A percentile compares a stretch with the other conserved stretches of the same genome.
Conservation (phyloP, 2,113 vertebrate genomes). For the Aleadryas rufinucha region DNA sequence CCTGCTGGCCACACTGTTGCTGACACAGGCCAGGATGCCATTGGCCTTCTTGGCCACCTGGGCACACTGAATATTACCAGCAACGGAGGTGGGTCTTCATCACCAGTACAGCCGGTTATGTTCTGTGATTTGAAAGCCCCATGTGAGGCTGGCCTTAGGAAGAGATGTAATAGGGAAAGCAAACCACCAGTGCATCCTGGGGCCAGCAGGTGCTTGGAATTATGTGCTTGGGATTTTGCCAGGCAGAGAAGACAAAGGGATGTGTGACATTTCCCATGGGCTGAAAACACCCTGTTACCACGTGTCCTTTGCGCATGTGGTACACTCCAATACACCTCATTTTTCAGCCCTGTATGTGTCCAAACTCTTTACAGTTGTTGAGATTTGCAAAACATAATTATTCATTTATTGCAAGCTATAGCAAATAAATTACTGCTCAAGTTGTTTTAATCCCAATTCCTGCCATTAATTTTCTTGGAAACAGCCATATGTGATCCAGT, state of each 20-base stretch:
- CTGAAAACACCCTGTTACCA: neutral
- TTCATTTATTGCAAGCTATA: neutral
- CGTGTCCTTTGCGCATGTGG: rapidly evolving
- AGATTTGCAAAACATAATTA: neutral
- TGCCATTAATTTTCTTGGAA: neutral
- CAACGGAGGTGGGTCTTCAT: neutral
- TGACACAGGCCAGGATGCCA: rapidly evolving
- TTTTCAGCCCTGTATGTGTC: neutral
- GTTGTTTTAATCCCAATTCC: neutral
- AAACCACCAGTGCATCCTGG: rapidly evolving
- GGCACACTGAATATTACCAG: neutral
- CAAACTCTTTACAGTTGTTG: neutral
- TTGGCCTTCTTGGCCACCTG: neutral
- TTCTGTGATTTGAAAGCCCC: neutral
- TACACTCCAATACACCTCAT: rapidly evolving
- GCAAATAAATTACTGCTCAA: neutral
- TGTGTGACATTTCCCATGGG: too few species aligned
- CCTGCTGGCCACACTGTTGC: rapidly evolving
- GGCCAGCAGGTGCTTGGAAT: rapidly evolving
- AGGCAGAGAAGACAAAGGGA: neutral
- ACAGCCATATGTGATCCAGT: neutral
- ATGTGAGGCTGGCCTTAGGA: neutral
- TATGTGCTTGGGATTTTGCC: neutral
- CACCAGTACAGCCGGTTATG: rapidly evolving
- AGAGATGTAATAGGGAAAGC: neutral